Percentiles rank a stretch among this genome's conserved stretches.
phyloP scores from a whole-genome alignment of 2,113 vertebrate species.

The Ellobius talpinus region DNA sequence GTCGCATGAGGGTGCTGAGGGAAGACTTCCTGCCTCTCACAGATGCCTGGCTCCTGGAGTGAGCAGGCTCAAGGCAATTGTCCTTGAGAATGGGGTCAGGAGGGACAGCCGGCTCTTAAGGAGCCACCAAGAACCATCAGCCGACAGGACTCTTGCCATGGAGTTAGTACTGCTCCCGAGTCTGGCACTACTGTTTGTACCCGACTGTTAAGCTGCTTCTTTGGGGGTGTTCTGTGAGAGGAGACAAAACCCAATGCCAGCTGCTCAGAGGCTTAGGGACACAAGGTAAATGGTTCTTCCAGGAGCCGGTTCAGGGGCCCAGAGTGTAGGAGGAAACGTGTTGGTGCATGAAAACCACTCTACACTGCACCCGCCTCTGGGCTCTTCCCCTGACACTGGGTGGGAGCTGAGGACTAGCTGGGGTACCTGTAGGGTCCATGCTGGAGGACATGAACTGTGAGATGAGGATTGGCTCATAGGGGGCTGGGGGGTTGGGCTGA shows the following conservation, averaged over 20 bases:
- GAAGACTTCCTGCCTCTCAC: neutral
- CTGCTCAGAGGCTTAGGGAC: neutral
- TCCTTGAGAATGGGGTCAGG: too few relatives aligned
- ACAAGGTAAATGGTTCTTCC: neutral
- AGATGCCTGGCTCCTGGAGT: neutral
- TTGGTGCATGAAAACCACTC: neutral
- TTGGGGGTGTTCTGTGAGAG: neutral
- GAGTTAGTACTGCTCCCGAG: neutral
- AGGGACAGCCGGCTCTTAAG: neutral
- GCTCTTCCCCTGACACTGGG: neutral
- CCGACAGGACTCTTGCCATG: neutral
- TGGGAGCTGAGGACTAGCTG: neutral
- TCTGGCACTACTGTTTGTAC: neutral
- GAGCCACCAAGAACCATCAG: neutral
- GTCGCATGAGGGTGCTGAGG: neutral
- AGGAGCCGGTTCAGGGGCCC: neutral
- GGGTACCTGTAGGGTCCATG: too few relatives aligned
- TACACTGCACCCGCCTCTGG: neutral
- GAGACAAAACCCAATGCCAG: neutral
- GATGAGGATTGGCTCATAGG: neutral
- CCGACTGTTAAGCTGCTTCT: neutral
- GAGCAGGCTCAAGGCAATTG: too few relatives aligned
- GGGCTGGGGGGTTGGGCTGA: neutral
- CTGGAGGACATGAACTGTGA: neutral
- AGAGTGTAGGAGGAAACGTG: neutral